A percentile compares a stretch with the other conserved stretches of the same genome.
Conservation (phyloP, 2,888 invertebrate genomes). For the Metellina segmentata region DNA sequence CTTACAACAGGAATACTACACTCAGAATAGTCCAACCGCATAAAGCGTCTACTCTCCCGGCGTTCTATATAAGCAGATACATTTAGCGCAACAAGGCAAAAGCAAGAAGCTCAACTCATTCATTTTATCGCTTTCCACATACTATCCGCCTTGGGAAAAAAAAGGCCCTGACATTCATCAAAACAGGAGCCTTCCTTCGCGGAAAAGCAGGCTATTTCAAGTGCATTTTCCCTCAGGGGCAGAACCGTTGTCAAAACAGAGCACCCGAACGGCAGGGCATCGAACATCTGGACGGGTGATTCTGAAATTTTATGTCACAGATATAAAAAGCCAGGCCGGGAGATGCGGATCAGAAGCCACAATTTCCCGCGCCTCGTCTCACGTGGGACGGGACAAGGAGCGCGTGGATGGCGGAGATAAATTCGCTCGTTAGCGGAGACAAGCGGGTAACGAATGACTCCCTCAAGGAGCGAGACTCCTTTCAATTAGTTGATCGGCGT, state of each 20-base stretch:
- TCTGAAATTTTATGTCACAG: conserved; percentile 39
- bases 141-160: conserved; percentile 20
- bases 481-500: conserved; percentile 45
- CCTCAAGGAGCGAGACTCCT: conserved; percentile 29
- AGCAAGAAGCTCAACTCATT: conserved; percentile 8
- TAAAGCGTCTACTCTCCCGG: no score
- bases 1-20: no score
- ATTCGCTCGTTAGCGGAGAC: conserved; percentile 39
- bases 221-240: conserved; percentile 6
- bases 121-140: conserved; percentile 4
- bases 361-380: neutral
- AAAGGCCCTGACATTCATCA: neutral
- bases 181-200: neutral
- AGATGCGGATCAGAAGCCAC: conserved; percentile 6
- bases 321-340: conserved; percentile 13
- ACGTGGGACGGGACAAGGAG: neutral
- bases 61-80: neutral
- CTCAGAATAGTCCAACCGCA: no score
- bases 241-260: conserved; percentile 41
- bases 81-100: neutral
- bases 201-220: conserved; percentile 13
- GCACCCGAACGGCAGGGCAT: conserved; percentile 18
- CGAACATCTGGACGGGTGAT: conserved; percentile 50
- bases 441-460: conserved; percentile 33
- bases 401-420: conserved; percentile 47